Evolutionary conservation across 2,797 vertebrate species (phyloP).

Genomic region (Rallus crepitans): DNA sequence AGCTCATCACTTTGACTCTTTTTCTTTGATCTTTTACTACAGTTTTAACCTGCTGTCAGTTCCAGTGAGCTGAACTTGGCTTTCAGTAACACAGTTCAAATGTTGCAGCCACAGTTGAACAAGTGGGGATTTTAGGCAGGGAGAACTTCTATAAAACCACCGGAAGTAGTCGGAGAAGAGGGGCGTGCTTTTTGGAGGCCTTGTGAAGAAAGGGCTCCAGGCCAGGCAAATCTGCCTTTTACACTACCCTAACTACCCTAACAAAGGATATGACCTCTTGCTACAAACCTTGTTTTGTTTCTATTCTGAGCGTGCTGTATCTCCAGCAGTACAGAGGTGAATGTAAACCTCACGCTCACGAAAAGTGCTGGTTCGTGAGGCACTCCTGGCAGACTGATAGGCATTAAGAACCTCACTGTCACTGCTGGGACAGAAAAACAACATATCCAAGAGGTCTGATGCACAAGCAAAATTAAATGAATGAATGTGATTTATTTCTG

Average conservation of each 20-base stretch:
- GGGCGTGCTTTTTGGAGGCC: background rate
- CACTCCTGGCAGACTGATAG: too few relatives aligned
- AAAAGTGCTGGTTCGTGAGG: background rate
- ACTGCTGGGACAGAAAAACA: too few relatives aligned
- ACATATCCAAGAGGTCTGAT: too few relatives aligned
- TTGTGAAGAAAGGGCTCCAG: rapidly evolving
- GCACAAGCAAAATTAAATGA: too few relatives aligned
- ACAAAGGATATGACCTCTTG: background rate
- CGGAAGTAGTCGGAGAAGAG: background rate
- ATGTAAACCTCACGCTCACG: background rate
- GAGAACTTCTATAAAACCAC: background rate
- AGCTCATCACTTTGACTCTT: background rate
- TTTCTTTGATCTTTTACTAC: background rate
- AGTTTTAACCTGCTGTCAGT: background rate
- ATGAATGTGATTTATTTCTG: too few relatives aligned
- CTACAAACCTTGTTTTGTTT: background rate
- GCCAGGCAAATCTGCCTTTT: background rate
- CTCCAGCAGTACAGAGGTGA: background rate
- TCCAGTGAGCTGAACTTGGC: background rate
- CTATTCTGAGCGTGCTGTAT: background rate
- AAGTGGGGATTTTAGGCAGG: background rate
- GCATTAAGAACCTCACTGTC: too few relatives aligned
- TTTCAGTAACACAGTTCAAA: background rate
- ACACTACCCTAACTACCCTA: background rate
- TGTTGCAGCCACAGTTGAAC: background rate